These are phyloP conservation scores for Ophioderma brevispina DNA, from an alignment of 35 echinoderm and acorn worm species.

Conservation along the genomic window DNA sequence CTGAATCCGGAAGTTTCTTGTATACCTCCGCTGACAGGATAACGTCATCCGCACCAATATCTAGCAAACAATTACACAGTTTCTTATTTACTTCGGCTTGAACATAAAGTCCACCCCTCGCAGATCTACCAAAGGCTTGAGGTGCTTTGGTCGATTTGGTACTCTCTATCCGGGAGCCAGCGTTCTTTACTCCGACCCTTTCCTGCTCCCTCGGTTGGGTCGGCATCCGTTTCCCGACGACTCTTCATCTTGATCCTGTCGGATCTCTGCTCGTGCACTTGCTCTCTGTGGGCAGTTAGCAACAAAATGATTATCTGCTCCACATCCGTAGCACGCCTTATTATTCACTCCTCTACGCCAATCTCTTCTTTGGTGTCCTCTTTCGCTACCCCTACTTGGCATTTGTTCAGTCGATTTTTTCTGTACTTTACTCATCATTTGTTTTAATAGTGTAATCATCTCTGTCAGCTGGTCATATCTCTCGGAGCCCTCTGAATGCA, in stretches of 20 bases:
- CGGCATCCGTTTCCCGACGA: too few species aligned
- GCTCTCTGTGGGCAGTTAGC: too few species aligned
- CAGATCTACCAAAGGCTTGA: too few species aligned
- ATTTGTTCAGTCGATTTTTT: neutral
- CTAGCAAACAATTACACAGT: neutral
- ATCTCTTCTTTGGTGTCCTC: too few species aligned
- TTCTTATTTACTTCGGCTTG: neutral
- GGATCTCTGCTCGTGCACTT: too few species aligned
- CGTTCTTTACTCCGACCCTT: neutral
- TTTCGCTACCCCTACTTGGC: neutral
- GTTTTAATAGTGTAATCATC: neutral
- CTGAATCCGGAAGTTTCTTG: neutral
- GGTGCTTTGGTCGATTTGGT: neutral
- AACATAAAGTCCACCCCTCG: neutral
- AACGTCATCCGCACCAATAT: neutral
- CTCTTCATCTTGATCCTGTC: too few species aligned
- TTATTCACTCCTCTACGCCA: too few species aligned
- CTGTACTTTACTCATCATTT: neutral
- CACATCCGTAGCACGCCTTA: too few species aligned
- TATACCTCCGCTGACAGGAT: neutral
- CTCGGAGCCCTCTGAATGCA: too few species aligned
- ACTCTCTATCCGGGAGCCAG: neutral
- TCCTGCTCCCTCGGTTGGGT: too few species aligned
- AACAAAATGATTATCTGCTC: too few species aligned
- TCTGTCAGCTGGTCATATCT: too few species aligned